Conservation (phyloP, 2,113 vertebrate genomes). For the Gambusia holbrooki region DNA sequence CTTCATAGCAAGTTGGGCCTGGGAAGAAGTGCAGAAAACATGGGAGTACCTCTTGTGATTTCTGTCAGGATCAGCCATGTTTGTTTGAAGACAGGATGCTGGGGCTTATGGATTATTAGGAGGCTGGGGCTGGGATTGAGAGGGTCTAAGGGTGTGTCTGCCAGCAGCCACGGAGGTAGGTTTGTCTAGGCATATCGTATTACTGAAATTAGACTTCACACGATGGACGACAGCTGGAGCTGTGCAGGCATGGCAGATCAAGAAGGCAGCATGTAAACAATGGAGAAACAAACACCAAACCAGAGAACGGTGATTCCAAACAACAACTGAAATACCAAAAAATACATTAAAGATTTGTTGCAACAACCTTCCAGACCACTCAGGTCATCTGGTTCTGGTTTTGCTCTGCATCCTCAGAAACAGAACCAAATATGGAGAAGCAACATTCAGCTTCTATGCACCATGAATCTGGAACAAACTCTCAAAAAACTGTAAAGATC, state of each 20-base stretch:
- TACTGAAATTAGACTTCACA: constrained; percentile 78
- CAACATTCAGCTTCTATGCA: too few species aligned
- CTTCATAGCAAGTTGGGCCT: constrained; percentile 72
- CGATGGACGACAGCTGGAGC: constrained; percentile 82
- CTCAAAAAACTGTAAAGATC: too few species aligned
- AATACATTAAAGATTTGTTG: too few species aligned
- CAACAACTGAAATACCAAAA: background rate
- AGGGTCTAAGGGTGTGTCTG: constrained; percentile 37
- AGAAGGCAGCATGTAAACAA: constrained; percentile 64
- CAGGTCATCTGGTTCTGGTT: too few species aligned
- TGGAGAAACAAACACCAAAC: constrained; percentile 24
- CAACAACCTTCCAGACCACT: too few species aligned
- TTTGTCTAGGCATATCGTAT: constrained; percentile 68
- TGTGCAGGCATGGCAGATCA: constrained; percentile 37
- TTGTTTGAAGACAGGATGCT: constrained; percentile 11
- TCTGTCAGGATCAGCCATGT: constrained; percentile 51
- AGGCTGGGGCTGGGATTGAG: constrained; percentile 55
- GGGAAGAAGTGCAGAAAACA: constrained; percentile 70
- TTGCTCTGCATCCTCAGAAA: too few species aligned
- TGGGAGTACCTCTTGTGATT: constrained; percentile 69
- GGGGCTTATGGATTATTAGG: constrained; percentile 65
- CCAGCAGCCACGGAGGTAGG: constrained; percentile 49
- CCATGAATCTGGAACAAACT: too few species aligned
- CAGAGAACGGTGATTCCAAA: constrained; percentile 34
- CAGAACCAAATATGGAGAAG: too few species aligned